Percentiles rank a stretch among this genome's conserved stretches.
phyloP scores from a whole-genome alignment of 2,888 invertebrate species.

The Nasonovia ribisnigri region DNA sequence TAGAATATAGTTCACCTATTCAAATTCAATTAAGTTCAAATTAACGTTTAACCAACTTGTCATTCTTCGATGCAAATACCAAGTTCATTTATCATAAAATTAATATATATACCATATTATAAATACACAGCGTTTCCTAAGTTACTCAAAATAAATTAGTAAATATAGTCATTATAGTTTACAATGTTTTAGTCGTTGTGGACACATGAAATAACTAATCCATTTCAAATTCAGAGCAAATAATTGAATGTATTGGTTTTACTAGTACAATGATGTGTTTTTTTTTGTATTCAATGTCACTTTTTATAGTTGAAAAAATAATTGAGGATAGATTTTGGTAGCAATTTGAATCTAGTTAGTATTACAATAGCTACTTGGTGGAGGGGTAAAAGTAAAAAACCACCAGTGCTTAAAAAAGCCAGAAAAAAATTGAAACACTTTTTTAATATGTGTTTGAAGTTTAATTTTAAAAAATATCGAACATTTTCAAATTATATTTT shows the following conservation, averaged over 20 bases:
- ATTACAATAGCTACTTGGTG: too few species aligned
- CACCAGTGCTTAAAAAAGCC: too few species aligned
- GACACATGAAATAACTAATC: background rate
- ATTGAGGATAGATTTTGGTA: background rate
- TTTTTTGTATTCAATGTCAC: background rate
- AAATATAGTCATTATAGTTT: background rate
- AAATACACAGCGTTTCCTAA: background rate
- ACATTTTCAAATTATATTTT: too few species aligned
- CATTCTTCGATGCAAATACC: background rate
- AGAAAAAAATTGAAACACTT: too few species aligned
- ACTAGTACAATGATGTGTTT: background rate
- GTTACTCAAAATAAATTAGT: background rate
- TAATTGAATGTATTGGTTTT: background rate
- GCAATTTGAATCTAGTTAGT: too few species aligned
- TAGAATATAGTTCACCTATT: conserved; percentile 11
- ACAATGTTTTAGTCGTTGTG: background rate
- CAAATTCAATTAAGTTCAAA: conserved; percentile 32
- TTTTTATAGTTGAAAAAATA: background rate
- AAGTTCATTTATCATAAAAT: background rate
- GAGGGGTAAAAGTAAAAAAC: too few species aligned
- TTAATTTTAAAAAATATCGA: too few species aligned
- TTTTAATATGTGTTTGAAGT: too few species aligned
- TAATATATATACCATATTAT: background rate
- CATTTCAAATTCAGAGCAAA: background rate
- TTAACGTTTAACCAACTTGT: background rate